These are phyloP conservation scores for Tenthredo distinguenda DNA, from an alignment of 2,888 invertebrate genomes.

Conservation along the genomic window DNA sequence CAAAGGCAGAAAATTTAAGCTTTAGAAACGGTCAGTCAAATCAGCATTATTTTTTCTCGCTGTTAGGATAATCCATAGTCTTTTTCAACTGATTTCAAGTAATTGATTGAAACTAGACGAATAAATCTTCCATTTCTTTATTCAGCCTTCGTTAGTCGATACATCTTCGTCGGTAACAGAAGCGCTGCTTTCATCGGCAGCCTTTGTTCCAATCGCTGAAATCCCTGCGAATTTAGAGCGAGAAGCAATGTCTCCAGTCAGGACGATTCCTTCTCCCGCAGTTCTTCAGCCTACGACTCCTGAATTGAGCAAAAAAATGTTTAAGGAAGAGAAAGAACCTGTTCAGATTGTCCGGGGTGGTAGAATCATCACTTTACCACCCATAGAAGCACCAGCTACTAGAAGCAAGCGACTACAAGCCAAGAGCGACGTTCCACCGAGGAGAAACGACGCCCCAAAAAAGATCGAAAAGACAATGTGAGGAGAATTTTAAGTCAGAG, in stretches of 20 bases:
- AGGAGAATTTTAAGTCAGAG: background rate
- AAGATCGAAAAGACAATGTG: conserved; percentile 39
- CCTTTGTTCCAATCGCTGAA: conserved; percentile 38
- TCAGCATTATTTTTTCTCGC: no score
- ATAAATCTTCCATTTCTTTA: conserved; percentile 28
- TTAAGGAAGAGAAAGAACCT: conserved; percentile 80
- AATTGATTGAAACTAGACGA: background rate
- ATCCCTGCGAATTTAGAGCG: conserved; percentile 5
- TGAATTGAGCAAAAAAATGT: conserved; percentile 62
- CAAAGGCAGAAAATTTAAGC: no score
- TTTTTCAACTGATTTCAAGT: no score
- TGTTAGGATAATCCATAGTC: no score
- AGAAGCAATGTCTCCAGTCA: conserved; percentile 19
- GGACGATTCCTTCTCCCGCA: conserved; percentile 44
- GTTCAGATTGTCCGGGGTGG: conserved; percentile 89
- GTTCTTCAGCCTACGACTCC: conserved; percentile 59
- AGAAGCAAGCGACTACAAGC: conserved; percentile 83
- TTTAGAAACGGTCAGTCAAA: no score
- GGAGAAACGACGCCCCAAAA: conserved; percentile 47
- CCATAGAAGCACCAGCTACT: conserved; percentile 91
- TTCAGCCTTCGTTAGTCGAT: conserved; percentile 67
- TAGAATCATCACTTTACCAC: conserved; percentile 88
- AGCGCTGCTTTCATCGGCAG: conserved; percentile 61
- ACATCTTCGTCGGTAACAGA: conserved; percentile 60
- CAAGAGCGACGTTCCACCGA: conserved; percentile 61